phyloP scores from a whole-genome alignment of 30 jellyfish, hydroid and myxozoan species.

The Cassiopea andromeda region DNA sequence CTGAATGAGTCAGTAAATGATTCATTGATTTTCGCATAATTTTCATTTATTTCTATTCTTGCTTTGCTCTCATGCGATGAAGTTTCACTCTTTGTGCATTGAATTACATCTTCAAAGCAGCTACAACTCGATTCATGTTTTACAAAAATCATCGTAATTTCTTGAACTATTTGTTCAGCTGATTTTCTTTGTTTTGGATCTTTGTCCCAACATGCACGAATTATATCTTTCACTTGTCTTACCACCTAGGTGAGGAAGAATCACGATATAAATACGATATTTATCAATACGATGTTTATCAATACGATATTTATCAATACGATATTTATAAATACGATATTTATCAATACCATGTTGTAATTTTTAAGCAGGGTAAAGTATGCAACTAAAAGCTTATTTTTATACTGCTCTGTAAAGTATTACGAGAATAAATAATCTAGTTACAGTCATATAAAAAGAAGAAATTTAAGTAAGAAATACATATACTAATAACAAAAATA shows the following conservation, averaged over 20 bases:
- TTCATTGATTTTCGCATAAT: neutral
- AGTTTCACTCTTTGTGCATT: slow-evolving; percentile 1
- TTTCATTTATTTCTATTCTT: slow-evolving; percentile 19
- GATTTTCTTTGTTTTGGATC: slow-evolving; percentile 24
- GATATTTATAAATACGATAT: no score
- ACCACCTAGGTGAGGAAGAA: slow-evolving; percentile 4
- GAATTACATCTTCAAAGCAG: neutral
- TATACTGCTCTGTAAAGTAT: no score
- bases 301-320: no score
- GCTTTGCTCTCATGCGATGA: neutral
- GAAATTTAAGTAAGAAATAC: no score
- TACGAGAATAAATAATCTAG: no score
- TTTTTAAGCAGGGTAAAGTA: no score
- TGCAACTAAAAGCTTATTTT: no score
- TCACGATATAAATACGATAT: neutral
- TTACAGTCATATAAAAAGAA: no score
- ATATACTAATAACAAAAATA: no score
- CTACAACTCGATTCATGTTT: slow-evolving; percentile 15
- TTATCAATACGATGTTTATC: neutral
- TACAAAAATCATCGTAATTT: slow-evolving; percentile 29
- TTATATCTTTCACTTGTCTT: slow-evolving; percentile 19
- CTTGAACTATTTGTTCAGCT: slow-evolving; percentile 34
- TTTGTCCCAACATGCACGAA: slow-evolving; percentile 48
- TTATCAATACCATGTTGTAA: no score
- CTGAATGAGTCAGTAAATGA: neutral